Conservation (phyloP, 2,888 invertebrate genomes). For the Eristalinus sepulchralis region DNA sequence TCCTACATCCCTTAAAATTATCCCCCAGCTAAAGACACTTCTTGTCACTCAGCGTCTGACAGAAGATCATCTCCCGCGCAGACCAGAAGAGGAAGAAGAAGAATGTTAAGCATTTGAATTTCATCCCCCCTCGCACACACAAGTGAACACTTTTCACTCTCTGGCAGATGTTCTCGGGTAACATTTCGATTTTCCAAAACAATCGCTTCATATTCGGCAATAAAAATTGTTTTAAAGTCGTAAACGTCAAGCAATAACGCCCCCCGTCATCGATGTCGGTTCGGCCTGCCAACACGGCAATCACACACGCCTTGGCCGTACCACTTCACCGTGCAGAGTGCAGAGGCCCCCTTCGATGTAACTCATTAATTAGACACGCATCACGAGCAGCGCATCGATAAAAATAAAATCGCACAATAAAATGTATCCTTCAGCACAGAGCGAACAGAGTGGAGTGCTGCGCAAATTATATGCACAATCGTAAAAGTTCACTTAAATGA, state of each 20-base stretch:
- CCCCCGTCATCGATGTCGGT: neutral
- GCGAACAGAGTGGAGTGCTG: neutral
- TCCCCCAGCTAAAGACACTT: too few relatives aligned
- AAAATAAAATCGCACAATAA: constrained; percentile 69
- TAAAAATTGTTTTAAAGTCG: constrained; percentile 64
- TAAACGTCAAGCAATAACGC: constrained; percentile 16
- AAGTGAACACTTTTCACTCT: neutral
- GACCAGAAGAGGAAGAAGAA: neutral
- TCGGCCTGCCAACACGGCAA: neutral
- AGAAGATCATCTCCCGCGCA: too few relatives aligned
- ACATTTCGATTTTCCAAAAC: neutral
- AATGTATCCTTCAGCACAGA: constrained; percentile 43
- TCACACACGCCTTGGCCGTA: constrained; percentile 19
- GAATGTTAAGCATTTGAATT: neutral
- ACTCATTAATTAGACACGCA: constrained; percentile 70
- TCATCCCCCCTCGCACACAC: neutral
- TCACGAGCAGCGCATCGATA: constrained; percentile 60
- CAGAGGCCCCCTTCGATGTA: constrained; percentile 18
- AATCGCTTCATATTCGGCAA: constrained; percentile 25
- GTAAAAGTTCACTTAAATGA: constrained; percentile 40
- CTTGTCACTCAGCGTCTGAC: too few relatives aligned
- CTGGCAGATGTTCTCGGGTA: constrained; percentile 40
- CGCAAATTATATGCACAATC: constrained; percentile 69
- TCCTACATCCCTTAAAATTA: too few relatives aligned
- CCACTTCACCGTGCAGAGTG: constrained; percentile 12